Evolutionary conservation across 92 coral and sea anemone genomes (phyloP).

Genomic region (Parazoanthus swiftii): DNA sequence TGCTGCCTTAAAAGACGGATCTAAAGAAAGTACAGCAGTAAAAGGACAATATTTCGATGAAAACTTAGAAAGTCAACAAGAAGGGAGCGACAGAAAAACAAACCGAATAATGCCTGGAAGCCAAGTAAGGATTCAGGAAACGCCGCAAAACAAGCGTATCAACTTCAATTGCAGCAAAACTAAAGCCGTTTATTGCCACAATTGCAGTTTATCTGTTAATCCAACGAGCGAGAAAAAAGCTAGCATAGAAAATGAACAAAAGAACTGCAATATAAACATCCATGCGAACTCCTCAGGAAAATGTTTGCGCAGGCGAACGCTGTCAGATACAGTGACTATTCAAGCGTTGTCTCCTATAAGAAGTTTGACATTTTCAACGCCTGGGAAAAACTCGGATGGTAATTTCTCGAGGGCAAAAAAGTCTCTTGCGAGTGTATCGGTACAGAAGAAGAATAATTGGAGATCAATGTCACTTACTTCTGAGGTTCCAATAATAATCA

Average conservation of each 20-base stretch:
- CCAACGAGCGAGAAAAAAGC: not conserved
- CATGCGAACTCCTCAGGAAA: not conserved
- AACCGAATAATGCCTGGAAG: not conserved
- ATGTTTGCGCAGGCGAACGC: not conserved
- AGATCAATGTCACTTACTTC: constrained; percentile 27
- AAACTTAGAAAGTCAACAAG: not conserved
- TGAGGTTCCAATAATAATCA: constrained; percentile 13
- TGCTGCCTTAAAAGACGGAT: not conserved
- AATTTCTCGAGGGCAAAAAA: constrained; percentile 6
- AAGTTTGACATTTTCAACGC: constrained; percentile 38
- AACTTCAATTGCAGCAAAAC: not conserved
- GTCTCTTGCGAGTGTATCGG: constrained; percentile 22
- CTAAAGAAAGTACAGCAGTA: not conserved
- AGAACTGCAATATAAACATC: not conserved
- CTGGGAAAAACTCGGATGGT: not conserved
- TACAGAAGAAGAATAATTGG: constrained; percentile 11
- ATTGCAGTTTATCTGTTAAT: not conserved
- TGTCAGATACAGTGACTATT: constrained; percentile 5
- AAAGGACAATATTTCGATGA: not conserved
- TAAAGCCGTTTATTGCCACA: not conserved
- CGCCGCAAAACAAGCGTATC: not conserved
- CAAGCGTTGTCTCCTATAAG: constrained; percentile 11
- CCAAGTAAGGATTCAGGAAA: not conserved
- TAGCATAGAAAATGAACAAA: not conserved
- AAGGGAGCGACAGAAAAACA: not conserved